phyloP scores from a whole-genome alignment of 1,140 invertebrate species.

The Drosophila oshimai region DNA sequence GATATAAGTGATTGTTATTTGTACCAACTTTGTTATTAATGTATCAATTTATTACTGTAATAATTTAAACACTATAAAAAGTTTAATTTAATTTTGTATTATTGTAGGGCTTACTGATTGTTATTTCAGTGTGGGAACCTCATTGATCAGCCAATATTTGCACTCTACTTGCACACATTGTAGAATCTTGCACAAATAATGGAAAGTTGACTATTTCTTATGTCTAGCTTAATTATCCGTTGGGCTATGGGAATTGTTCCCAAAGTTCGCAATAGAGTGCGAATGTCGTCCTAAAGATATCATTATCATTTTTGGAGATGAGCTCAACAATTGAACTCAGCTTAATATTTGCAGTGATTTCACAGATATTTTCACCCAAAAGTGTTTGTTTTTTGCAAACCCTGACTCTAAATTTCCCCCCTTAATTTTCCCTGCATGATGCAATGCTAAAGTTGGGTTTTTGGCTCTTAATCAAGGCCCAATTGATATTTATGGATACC shows the following conservation, averaged over 20 bases:
- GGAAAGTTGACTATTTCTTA: slow-evolving; percentile 49
- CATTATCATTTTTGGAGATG: slow-evolving; percentile 32
- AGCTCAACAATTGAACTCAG: slow-evolving; percentile 45
- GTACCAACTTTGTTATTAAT: no score
- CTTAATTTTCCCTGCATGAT: neutral
- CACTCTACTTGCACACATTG: neutral
- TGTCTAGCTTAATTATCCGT: slow-evolving; percentile 41
- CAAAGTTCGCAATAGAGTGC: slow-evolving; percentile 24
- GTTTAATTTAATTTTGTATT: neutral
- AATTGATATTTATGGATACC: slow-evolving; percentile 6
- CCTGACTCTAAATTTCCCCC: slow-evolving; percentile 4
- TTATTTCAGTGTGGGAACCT: neutral
- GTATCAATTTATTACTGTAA: no score
- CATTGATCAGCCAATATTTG: slow-evolving; percentile 40
- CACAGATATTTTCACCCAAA: slow-evolving; percentile 27
- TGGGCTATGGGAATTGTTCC: slow-evolving; percentile 13
- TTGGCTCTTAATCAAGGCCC: slow-evolving; percentile 6
- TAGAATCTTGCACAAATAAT: slow-evolving; percentile 31
- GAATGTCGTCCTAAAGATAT: slow-evolving; percentile 44
- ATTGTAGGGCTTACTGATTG: rapidly evolving
- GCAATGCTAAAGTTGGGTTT: slow-evolving; percentile 18
- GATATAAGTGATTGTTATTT: neutral
- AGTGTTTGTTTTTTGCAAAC: slow-evolving; percentile 5
- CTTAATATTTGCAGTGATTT: slow-evolving; percentile 18
- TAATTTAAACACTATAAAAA: no score